These are phyloP conservation scores for Hephaestus fuliginosus DNA, from an alignment of 2,797 vertebrate genomes.

Conservation along the genomic window DNA sequence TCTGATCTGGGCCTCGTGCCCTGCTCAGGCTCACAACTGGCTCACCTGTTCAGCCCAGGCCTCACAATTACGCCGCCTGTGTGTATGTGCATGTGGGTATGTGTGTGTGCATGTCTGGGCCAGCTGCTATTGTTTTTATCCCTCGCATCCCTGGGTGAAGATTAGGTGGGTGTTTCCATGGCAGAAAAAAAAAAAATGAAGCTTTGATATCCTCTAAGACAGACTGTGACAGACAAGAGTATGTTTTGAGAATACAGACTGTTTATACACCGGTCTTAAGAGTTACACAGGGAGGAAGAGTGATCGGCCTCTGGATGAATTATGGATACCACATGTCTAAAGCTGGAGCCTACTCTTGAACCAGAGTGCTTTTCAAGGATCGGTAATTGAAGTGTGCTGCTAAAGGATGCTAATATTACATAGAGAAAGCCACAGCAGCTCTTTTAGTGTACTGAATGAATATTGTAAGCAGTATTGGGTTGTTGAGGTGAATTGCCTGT, in stretches of 20 bases:
- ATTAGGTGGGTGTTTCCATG: slow-evolving; percentile 70
- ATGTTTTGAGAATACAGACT: slow-evolving; percentile 71
- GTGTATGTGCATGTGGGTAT: slow-evolving; percentile 10
- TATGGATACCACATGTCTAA: slow-evolving; percentile 84
- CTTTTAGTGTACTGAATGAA: slow-evolving; percentile 66
- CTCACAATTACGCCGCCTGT: slow-evolving; percentile 61
- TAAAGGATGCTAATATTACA: slow-evolving; percentile 78
- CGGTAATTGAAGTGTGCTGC: slow-evolving; percentile 79
- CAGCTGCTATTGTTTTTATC: slow-evolving; percentile 79
- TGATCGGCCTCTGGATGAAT: slow-evolving; percentile 81
- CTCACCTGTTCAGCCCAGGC: slow-evolving; percentile 78
- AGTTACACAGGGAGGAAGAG: slow-evolving; percentile 74
- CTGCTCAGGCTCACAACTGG: slow-evolving; percentile 44
- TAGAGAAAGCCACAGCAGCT: slow-evolving; percentile 67
- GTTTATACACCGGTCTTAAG: slow-evolving; percentile 79
- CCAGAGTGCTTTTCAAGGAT: slow-evolving; percentile 80
- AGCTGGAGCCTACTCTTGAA: slow-evolving; percentile 77
- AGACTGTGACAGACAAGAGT: slow-evolving; percentile 67
- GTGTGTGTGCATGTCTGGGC: slow-evolving; percentile 54
- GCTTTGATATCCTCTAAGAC: slow-evolving; percentile 62
- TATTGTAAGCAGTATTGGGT: slow-evolving; percentile 64
- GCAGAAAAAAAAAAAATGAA: slow-evolving; percentile 54
- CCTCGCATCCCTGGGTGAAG: slow-evolving; percentile 52
- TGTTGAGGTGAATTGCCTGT: slow-evolving; percentile 80
- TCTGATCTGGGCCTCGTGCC: slow-evolving; percentile 65